Base-by-base conservation (phyloP, 2,797 vertebrate genomes). In the Delichon dasypus region DNA sequence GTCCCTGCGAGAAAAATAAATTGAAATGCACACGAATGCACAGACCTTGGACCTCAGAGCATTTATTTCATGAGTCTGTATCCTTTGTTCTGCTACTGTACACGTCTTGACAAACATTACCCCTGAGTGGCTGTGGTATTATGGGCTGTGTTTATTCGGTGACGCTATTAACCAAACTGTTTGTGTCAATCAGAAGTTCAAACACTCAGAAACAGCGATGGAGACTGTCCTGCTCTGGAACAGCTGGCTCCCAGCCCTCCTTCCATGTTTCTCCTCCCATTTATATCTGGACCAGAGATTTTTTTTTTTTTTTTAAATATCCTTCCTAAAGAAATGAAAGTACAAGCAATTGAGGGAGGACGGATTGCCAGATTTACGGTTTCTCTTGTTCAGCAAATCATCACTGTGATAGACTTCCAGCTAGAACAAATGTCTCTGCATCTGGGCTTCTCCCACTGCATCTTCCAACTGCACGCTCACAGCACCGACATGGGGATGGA, bases 181-280 rank as follows among this genome's bases (percentile, higher is more conserved):
- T 81, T 86, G 88, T 94, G 88, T 91, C 94, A 91, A 74, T 92
- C 90, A 94, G 16, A 60, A 87, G 64, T 89, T 92, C 92, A 95
- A 93, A 92, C 70, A 26, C 76, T 76, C 83, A 74, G 72, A 58
- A 81, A 26, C 25, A 38, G 44, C 1, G 1, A 90, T 51, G 62
- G 58, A 65, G 79, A 36, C 15, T 4, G 4, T 25, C 62, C 27
- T 32, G 75, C 74, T 48, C 34, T 23, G 50, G n/a, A 93, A 75
- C 73, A 89, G 88, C 73, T 91, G 93, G 91, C 30, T 91, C 79
- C 76, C 73, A 93, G 79, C 58, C 40, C 60, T 88, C 44, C 54
- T 68, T 36, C 64, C 76, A 66, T 61, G 1, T 3, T 80, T 79
- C 82, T 73, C 58, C 85, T 85, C 54, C 58, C 54, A 7, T 34